Evolutionary conservation across 2,888 invertebrate genomes (phyloP).

Genomic region (Trissoscelio sp.): DNA sequence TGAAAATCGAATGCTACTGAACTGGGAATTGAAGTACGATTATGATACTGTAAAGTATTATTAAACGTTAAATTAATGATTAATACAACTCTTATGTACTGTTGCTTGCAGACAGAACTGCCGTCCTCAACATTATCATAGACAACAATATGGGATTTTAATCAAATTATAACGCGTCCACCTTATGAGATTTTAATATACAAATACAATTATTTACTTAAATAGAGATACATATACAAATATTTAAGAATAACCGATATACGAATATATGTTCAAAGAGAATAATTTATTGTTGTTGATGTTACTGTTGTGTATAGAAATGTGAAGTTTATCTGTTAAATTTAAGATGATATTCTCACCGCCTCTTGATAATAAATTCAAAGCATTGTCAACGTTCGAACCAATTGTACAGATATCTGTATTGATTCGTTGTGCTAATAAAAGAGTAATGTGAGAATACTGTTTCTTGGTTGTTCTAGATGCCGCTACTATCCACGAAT

Average conservation of each 20-base stretch:
- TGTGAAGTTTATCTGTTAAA: constrained; percentile 47
- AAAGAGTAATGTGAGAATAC: constrained; percentile 73
- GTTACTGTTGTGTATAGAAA: constrained; percentile 56
- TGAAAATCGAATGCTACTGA: constrained; percentile 1
- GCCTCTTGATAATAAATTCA: constrained; percentile 29
- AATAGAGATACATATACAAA: constrained; percentile 52
- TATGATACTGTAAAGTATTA: constrained; percentile 5
- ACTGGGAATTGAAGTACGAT: not conserved
- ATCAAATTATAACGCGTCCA: constrained; percentile 70
- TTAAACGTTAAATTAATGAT: constrained; percentile 23
- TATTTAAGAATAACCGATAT: constrained; percentile 46
- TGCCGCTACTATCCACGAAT: constrained; percentile 81
- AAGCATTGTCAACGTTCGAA: constrained; percentile 46
- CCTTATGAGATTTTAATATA: constrained; percentile 64
- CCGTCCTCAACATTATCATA: constrained; percentile 80
- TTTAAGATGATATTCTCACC: constrained; percentile 50
- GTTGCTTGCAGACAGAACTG: constrained; percentile 79
- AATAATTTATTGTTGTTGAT: constrained; percentile 61
- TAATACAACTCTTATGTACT: constrained; percentile 65
- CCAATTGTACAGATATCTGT: constrained; percentile 57
- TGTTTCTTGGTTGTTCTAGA: constrained; percentile 82
- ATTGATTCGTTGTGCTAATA: constrained; percentile 63
- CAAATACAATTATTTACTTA: constrained; percentile 44
- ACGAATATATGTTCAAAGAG: constrained; percentile 62
- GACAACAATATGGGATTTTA: constrained; percentile 80